phyloP scores from a whole-genome alignment of 2,113 vertebrate species.

The Brachyhypopomus occidentalis region DNA sequence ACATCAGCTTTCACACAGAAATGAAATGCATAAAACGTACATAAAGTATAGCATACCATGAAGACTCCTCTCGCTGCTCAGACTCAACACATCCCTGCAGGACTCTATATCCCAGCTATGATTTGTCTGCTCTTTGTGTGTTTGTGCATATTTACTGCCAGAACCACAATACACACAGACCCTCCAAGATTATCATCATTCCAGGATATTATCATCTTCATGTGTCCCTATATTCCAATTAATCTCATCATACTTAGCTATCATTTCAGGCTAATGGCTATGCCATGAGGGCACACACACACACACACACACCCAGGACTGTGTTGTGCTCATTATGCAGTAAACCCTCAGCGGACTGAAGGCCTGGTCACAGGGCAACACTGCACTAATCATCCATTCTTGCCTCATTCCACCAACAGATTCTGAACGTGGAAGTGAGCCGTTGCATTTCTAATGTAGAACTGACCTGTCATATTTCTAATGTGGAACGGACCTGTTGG shows the following conservation, averaged over 20 bases:
- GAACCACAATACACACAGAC: not conserved
- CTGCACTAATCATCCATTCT: too few relatives aligned
- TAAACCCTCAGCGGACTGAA: not conserved
- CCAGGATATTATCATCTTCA: constrained; percentile 2
- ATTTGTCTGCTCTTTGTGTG: not conserved
- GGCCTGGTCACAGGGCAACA: not conserved
- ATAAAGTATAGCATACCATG: not conserved
- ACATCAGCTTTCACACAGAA: too few relatives aligned
- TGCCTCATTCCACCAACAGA: not conserved
- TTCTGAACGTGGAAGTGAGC: too few relatives aligned
- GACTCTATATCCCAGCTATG: not conserved
- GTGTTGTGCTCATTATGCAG: too few relatives aligned
- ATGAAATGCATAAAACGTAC: too few relatives aligned
- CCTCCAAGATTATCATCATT: not conserved
- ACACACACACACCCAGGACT: too few relatives aligned
- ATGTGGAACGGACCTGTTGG: too few relatives aligned
- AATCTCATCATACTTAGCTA: constrained; percentile 15
- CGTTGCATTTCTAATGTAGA: too few relatives aligned
- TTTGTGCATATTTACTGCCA: not conserved
- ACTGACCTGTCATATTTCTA: too few relatives aligned
- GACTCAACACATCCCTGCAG: not conserved
- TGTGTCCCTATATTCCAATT: constrained; percentile 13
- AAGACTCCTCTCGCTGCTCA: not conserved
- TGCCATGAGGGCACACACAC: not conserved
- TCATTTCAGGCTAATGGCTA: constrained; percentile 7